Base-by-base conservation (phyloP, 1,140 invertebrate species). In the Papilio xuthus region DNA sequence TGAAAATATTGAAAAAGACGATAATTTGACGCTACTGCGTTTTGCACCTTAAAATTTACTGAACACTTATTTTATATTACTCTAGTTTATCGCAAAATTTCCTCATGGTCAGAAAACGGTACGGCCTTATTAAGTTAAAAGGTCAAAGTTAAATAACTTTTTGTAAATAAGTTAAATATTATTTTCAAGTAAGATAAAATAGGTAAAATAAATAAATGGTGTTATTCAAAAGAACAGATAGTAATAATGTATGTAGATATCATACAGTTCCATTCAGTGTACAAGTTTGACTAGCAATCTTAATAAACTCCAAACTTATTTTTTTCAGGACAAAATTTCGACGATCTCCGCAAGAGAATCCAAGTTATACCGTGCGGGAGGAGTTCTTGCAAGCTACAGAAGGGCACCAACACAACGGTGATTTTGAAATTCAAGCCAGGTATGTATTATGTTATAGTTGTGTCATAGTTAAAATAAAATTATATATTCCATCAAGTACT, bases 381-480 rank as follows among this genome's bases (percentile, higher is more conserved):
- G 79, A 91, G 92, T 20, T 94, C 93, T 1, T 96, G 95, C 81
- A 92, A 89, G 77, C 81, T 96, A 78, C 95, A 89, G 74, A 94
- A 94, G 74, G 91, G 92, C 70, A 94, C 94, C 0, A 90, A 83
- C 13, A 81, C 90, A 4, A 79, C 81, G 1, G 88, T 96, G 26
- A 81, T 92, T 42, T 85, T 95, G 41, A 94, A 92, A 79, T 95
- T 96, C 67, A 90, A 89, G 42, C 92, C 95, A 81, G 86, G 94
- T 95, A 84, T 84, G 89, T 89, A 12, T 67, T 67, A n/a, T n/a
- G n/a, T n/a, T n/a, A 67, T 74, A 32, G 6, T 47, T 47, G 15
- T 47, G 7, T 7, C 4, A 37, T 7, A 37, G 32, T 7, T 6
- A 37, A 37, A 37, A 37, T 37, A 37, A 32, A 32, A 3, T 4